Conservation (phyloP, 2,888 invertebrate species). For the Alviniconcha strummeri region DNA sequence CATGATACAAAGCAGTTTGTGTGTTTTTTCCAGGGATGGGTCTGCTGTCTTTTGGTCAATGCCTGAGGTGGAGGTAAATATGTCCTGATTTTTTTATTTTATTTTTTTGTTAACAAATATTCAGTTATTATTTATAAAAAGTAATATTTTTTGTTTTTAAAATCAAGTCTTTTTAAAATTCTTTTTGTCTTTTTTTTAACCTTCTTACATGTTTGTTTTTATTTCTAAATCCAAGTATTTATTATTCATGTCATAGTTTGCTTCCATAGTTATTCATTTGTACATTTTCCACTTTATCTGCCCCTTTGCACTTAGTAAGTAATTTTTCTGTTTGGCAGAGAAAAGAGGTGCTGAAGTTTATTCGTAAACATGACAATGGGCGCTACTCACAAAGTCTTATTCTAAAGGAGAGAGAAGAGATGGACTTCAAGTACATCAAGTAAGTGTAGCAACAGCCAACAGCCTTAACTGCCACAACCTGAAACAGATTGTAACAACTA, state of each 20-base stretch:
- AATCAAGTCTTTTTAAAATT: not conserved
- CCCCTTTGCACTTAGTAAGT: not conserved
- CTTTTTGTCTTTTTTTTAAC: not conserved
- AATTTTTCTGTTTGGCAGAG: slow-evolving; percentile 37
- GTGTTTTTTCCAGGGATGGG: slow-evolving; percentile 87
- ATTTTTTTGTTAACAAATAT: not conserved
- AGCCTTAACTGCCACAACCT: not conserved
- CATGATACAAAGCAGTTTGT: too few species aligned
- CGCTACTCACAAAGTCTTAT: slow-evolving; percentile 78
- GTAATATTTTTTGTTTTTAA: not conserved
- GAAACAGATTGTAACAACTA: not conserved
- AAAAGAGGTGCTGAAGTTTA: slow-evolving; percentile 41
- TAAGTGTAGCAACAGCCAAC: slow-evolving; percentile 58
- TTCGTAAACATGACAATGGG: slow-evolving; percentile 37
- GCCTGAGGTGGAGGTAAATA: slow-evolving; percentile 63
- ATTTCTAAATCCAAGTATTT: not conserved
- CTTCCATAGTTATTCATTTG: not conserved
- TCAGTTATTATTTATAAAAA: not conserved
- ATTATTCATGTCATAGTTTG: not conserved
- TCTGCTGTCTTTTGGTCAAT: slow-evolving; percentile 83
- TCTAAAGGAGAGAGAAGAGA: slow-evolving; percentile 86
- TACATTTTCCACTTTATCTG: not conserved
- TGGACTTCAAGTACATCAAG: slow-evolving; percentile 85
- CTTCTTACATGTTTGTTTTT: not conserved
- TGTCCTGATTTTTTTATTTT: too few species aligned